Evolutionary conservation across 2,888 invertebrate species (phyloP), one percentile per base, ranked within the genome.

Genomic region (Latrodectus elegans): DNA sequence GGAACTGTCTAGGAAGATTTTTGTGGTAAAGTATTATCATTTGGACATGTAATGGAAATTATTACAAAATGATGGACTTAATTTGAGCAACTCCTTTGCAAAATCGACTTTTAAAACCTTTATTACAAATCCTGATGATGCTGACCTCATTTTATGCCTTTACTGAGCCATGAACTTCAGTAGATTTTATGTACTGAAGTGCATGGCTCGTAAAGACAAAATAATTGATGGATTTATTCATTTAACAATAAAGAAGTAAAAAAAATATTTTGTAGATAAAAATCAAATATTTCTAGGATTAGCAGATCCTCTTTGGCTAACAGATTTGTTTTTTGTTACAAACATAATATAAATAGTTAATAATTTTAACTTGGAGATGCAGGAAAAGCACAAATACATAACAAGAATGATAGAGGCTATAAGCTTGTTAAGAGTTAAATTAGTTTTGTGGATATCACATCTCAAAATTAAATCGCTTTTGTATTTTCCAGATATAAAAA

Each of bases 391-490:
- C 0, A 8, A 67, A 12, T 4, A 2, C 38, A 67, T 76, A 67
- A 65, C n/a, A 26, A 38, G 2, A 76, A 76, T 38, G 65, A 65
- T 51, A 38, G 8, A 51, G 4, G 15, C 71, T 71, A 22, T 76
- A 65, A 76, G 65, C 38, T 76, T 65, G 38, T 76, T 76, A 9
- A 76, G n/a, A 76, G 65, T 49, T 65, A 65, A 76, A 49, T 65
- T 76, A 26, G 51, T 76, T 64, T 76, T 65, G 65, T 49, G 67
- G 67, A 76, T 76, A 65, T 76, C 67, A 9, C 65, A 76, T 76
- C 49, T 65, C 11, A 4, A 76, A 38, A 71, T 38, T 9, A 71
- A 76, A n/a, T 76, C 64, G 0, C 65, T 76, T 65, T 11, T 76
- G 67, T 49, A 76, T n/a, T 76, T 38, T 15, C 65, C 65, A 76